Percentiles rank a stretch among this genome's conserved stretches.
phyloP scores from a whole-genome alignment of 2,888 invertebrate genomes.

The Choristoneura rosaceana region DNA sequence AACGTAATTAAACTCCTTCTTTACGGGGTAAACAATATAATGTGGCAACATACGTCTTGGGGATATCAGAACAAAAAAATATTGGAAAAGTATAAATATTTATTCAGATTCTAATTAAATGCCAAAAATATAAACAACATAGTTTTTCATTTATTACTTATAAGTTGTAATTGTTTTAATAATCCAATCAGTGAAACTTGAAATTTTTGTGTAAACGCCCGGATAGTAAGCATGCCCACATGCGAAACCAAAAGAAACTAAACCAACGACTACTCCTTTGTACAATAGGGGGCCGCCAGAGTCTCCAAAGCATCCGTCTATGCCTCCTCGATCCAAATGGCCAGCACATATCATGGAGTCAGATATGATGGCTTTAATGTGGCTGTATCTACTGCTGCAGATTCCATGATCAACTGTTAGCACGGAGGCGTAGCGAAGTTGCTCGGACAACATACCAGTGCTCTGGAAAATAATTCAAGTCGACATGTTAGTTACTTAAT shows the following conservation, averaged over 20 bases:
- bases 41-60: too few species aligned
- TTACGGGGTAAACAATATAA: too few species aligned
- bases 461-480: slow-evolving; percentile 53
- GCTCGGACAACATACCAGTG: slow-evolving; percentile 70
- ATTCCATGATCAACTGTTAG: slow-evolving; percentile 63
- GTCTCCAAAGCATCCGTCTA: slow-evolving; percentile 78
- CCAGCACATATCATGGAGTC: slow-evolving; percentile 79
- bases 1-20: too few species aligned
- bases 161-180: slow-evolving; percentile 64
- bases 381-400: slow-evolving; percentile 66
- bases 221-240: slow-evolving; percentile 76
- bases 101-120: not conserved
- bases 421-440: slow-evolving; percentile 68
- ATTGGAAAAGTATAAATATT: too few species aligned
- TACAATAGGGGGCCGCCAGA: slow-evolving; percentile 78
- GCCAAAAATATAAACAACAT: not conserved
- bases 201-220: slow-evolving; percentile 78
- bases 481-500: too few species aligned
- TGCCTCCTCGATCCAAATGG: slow-evolving; percentile 66
- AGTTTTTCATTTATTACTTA: slow-evolving; percentile 56
- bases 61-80: too few species aligned
- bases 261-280: slow-evolving; percentile 74
- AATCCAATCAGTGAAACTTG: slow-evolving; percentile 76
- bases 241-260: slow-evolving; percentile 77
- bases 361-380: slow-evolving; percentile 66